These are phyloP conservation scores for Pachyrhynchus sulphureomaculatus DNA, from an alignment of 1,140 invertebrate genomes.

Conservation along the genomic window DNA sequence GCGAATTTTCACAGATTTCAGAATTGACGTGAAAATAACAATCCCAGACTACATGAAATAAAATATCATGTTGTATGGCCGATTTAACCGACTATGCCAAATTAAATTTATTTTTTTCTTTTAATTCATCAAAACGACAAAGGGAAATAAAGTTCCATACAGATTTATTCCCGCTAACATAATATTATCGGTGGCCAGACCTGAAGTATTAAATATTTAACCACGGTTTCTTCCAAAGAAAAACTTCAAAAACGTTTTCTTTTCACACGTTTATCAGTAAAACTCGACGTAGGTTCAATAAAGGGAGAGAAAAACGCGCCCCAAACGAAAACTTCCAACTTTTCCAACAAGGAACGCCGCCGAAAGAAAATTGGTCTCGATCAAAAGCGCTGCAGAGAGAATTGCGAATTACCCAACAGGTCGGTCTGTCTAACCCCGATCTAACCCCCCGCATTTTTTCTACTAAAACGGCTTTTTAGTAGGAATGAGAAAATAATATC, in stretches of 20 bases:
- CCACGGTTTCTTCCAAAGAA: background rate
- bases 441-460: conserved; percentile 25
- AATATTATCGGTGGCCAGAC: too few relatives aligned
- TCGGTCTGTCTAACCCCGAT: conserved; percentile 25
- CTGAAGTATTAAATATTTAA: too few relatives aligned
- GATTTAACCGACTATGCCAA: too few relatives aligned
- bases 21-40: too few relatives aligned
- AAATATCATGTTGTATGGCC: too few relatives aligned
- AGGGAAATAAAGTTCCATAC: too few relatives aligned
- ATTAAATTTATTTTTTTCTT: too few relatives aligned
- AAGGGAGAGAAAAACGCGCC: conserved; percentile 16
- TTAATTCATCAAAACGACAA: too few relatives aligned
- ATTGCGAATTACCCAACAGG: conserved; percentile 34
- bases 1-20: too few relatives aligned
- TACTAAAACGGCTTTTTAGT: background rate
- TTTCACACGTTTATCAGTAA: conserved; percentile 24
- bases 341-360: conserved; percentile 15
- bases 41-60: too few relatives aligned
- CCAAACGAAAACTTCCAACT: conserved; percentile 18
- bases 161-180: too few relatives aligned
- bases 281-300: conserved; percentile 15
- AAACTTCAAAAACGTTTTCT: conserved; percentile 20
- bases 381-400: conserved; percentile 32
- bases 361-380: conserved; percentile 31
- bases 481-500: conserved; percentile 1